Evolutionary conservation across 2,797 vertebrate species (phyloP), one percentile per base, ranked within the genome.

Genomic region (Amblyraja radiata): DNA sequence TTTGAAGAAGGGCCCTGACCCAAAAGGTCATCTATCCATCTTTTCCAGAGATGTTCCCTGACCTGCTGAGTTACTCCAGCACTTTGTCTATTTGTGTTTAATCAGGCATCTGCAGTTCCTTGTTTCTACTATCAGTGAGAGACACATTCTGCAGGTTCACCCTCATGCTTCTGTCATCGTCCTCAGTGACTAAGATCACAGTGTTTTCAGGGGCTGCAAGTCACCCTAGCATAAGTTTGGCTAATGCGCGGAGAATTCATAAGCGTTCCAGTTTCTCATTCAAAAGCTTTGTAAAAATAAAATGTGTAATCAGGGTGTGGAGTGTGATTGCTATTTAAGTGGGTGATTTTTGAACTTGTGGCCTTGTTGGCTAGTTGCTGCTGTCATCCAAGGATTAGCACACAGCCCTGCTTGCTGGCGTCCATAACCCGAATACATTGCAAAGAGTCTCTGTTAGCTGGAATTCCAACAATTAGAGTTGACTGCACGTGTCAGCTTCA

Each of bases 401-500:
- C 5, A 54, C 73, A 54, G 76, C 46, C 71, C 68, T 13, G 23
- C 54, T 91, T 91, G 39, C 14, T 92, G 90, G 36, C 13, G n/a
- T 92, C 23, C 39, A 92, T 54, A n/a, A 92, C 23, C 36, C 71
- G 76, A 73, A 74, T 76, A 14, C 39, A 74, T 92, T 92, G 90
- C 68, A 54, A 76, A 71, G 71, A 92, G 39, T 36, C 90, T 18
- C 90, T 92, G 39, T 92, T 32, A 73, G 46, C 46, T 92, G 2
- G 68, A 73, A 92, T 92, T 76, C 46, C 71, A 92, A 73, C 90
- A 74, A 92, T 92, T 54, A 92, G 90, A 92, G 36, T 76, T 92
- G 90, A 92, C 90, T 74, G 90, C 36, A 92, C 58, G 90, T 92
- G 73, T 92, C 90, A 28, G 68, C 46, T 71, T 92, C 90, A 92